phyloP scores from a whole-genome alignment of 2,797 vertebrate species.

The Paguma larvata region DNA sequence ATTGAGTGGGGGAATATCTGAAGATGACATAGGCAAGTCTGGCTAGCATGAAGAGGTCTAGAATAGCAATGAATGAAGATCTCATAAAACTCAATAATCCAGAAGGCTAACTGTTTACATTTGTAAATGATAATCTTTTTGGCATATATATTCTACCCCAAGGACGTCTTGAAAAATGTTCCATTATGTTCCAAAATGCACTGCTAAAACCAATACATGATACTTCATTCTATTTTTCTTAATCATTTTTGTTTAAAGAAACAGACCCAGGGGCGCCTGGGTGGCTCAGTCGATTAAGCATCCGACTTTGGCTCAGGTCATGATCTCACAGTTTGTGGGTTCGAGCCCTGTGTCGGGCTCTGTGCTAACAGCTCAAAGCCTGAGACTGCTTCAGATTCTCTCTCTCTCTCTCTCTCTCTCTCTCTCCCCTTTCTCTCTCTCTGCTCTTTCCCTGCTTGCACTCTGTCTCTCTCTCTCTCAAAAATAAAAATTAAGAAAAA shows the following conservation, averaged over 20 bases:
- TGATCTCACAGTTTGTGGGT: too few species aligned
- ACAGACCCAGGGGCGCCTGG: neutral
- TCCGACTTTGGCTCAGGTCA: too few species aligned
- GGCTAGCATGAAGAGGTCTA: neutral
- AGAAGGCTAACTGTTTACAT: neutral
- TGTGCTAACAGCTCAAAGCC: too few species aligned
- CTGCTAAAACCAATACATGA: neutral
- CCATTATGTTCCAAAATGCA: neutral
- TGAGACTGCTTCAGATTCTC: too few species aligned
- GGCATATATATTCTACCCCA: neutral
- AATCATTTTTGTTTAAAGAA: slow-evolving; percentile 8
- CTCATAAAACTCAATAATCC: neutral
- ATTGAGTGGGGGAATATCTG: neutral
- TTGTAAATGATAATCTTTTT: neutral
- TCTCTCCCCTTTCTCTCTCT: too few species aligned
- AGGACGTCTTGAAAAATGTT: neutral
- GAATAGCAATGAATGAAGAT: neutral
- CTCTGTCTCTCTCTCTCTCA: too few species aligned
- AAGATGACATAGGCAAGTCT: neutral
- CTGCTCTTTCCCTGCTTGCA: too few species aligned
- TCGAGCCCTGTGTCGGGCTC: too few species aligned
- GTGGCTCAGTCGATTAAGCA: too few species aligned
- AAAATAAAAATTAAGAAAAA: too few species aligned
- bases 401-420: too few species aligned
- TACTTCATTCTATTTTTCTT: neutral